phyloP scores from a whole-genome alignment of 2,113 vertebrate species.

The Rissa tridactyla region DNA sequence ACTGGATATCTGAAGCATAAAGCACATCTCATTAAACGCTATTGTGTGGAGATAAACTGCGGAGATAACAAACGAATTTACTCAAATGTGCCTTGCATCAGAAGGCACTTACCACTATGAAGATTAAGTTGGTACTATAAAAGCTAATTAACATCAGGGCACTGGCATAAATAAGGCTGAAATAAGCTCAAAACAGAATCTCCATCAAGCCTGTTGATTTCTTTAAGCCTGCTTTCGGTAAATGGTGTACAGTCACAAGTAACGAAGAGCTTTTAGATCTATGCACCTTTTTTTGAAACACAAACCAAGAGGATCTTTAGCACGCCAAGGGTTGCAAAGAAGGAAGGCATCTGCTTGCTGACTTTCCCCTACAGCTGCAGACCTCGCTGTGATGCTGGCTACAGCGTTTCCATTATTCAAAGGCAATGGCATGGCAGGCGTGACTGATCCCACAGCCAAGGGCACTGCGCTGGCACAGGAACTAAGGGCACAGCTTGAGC shows the following conservation, averaged over 20 bases:
- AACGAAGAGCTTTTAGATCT: neutral
- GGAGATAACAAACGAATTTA: neutral
- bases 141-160: constrained; percentile 53
- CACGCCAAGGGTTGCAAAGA: neutral
- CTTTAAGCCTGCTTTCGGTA: neutral
- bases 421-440: constrained; percentile 43
- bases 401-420: constrained; percentile 48
- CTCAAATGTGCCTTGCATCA: constrained; percentile 22
- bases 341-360: neutral
- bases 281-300: neutral
- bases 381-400: constrained; percentile 1
- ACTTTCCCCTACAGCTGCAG: constrained; percentile 21
- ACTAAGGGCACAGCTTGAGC: neutral
- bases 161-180: constrained; percentile 23
- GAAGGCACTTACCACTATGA: constrained; percentile 66
- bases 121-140: constrained; percentile 41
- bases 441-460: constrained; percentile 18
- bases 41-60: neutral
- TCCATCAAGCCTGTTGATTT: neutral
- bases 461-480: neutral
- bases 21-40: neutral
- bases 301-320: neutral
- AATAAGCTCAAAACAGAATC: neutral
- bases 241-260: neutral
- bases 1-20: neutral